These are phyloP conservation scores for Drosophila pseudotalamancana DNA, from an alignment of 2,888 invertebrate genomes.

Conservation along the genomic window DNA sequence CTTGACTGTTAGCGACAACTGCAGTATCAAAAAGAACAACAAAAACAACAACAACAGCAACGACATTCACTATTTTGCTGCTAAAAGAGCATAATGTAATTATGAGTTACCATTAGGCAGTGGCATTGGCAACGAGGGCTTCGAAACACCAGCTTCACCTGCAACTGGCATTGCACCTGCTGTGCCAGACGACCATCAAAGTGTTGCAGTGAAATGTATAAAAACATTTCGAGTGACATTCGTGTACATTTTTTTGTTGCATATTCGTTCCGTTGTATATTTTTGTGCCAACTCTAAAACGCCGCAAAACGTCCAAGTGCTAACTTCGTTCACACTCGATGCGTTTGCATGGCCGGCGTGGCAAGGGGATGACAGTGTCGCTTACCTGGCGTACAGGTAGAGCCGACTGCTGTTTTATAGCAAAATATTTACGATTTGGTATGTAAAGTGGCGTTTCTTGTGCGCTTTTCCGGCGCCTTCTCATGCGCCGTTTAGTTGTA, in stretches of 20 bases:
- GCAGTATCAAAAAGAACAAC: conserved; percentile 4
- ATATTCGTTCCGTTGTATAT: conserved; percentile 2
- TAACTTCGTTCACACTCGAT: conserved; percentile 78
- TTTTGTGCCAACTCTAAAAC: conserved; percentile 63
- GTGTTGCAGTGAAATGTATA: conserved; percentile 61
- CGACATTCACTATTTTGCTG: conserved; percentile 57
- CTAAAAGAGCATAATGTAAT: conserved; percentile 69
- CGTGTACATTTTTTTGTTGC: conserved; percentile 14
- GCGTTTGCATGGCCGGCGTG: conserved; percentile 47
- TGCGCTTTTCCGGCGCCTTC: conserved; percentile 62
- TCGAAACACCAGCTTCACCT: conserved; percentile 10
- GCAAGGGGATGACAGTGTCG: conserved; percentile 36
- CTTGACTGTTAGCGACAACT: conserved; percentile 33
- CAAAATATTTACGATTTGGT: conserved; percentile 77
- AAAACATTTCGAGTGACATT: conserved; percentile 69
- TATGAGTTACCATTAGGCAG: conserved; percentile 63
- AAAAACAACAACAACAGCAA: conserved; percentile 14
- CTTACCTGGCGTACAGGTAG: conserved; percentile 43
- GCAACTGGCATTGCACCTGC: neutral
- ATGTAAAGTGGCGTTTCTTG: conserved; percentile 75
- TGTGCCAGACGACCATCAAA: conserved; percentile 48
- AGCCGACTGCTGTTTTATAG: conserved; percentile 59
- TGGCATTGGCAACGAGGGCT: conserved; percentile 28
- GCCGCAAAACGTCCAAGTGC: conserved; percentile 70
- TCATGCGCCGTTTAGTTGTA: conserved; percentile 43